Evolutionary conservation across 2,113 vertebrate species (phyloP).

Genomic region (Caranx ignobilis): DNA sequence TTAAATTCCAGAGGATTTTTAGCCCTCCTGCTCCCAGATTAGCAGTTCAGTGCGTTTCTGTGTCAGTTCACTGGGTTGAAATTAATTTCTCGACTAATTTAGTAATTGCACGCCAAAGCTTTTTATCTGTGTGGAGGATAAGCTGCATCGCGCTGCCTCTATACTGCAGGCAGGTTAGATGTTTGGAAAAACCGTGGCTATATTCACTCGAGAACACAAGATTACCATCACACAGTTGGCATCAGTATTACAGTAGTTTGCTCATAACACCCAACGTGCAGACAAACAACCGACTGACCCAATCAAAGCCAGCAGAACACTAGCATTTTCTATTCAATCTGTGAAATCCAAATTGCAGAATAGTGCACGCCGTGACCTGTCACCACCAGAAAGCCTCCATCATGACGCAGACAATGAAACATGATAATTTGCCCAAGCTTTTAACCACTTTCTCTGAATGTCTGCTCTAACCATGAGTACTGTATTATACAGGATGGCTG

Average conservation of each 20-base stretch:
- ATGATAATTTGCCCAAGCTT: slow-evolving; percentile 69
- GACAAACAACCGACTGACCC: slow-evolving; percentile 23
- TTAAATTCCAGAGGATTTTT: slow-evolving; percentile 78
- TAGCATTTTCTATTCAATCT: slow-evolving; percentile 34
- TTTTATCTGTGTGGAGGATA: slow-evolving; percentile 59
- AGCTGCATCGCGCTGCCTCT: slow-evolving; percentile 43
- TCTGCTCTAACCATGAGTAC: slow-evolving; percentile 58
- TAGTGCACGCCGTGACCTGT: slow-evolving; percentile 31
- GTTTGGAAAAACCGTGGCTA: slow-evolving; percentile 17
- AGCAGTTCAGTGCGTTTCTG: slow-evolving; percentile 80
- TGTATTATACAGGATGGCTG: slow-evolving; percentile 62
- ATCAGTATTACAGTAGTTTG: slow-evolving; percentile 1
- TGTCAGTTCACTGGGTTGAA: slow-evolving; percentile 82
- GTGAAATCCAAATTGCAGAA: slow-evolving; percentile 36
- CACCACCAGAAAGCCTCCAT: slow-evolving; percentile 39
- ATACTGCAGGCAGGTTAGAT: slow-evolving; percentile 59
- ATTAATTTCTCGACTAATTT: slow-evolving; percentile 81
- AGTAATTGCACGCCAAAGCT: slow-evolving; percentile 76
- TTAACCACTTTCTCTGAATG: slow-evolving; percentile 64
- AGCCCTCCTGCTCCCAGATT: slow-evolving; percentile 76
- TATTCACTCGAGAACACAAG: slow-evolving; percentile 19
- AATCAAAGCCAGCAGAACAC: slow-evolving; percentile 18
- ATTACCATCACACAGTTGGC: slow-evolving; percentile 26
- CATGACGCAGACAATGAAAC: slow-evolving; percentile 46
- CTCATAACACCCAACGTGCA: slow-evolving; percentile 3